Evolutionary conservation across 2,113 vertebrate genomes (phyloP), one percentile per base, ranked within the genome.

Genomic region (Pyrgilauda ruficollis): DNA sequence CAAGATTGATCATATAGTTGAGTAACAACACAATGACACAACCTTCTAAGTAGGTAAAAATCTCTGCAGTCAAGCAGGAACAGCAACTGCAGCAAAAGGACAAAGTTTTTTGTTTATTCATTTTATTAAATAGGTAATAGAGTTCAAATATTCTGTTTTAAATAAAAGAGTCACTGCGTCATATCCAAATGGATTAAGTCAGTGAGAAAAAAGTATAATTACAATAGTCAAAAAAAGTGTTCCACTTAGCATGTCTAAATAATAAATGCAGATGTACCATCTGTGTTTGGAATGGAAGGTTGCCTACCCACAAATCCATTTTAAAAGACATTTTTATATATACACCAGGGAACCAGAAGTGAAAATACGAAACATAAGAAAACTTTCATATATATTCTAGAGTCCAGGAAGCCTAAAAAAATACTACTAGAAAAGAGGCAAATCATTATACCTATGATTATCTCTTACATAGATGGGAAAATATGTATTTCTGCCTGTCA

Each of bases 261-360:
- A 91, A 84, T 87, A 96, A 89, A 92, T 89, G 78, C 68, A 81
- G 87, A 85, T 96, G 64, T 94, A 70, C 47, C 43, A 72, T 76
- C 62, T 92, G 75, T 93, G 61, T 90, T 93, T 89, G 56, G 41
- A 87, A 85, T 84, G 70, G 87, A 95, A 88, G 55, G n/a, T 31
- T 94, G 77, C 64, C 84, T 91, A 73, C 68, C 61, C 77, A 82
- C 64, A 87, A 91, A 92, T 75, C 44, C 69, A 66, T 93, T 92
- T 90, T 37, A 84, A 93, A 87, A 63, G 31, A 30, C 44, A 49
- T 81, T 93, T 96, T 94, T 84, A 77, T 93, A 37, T 94, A 93
- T 53, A 76, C 49, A 78, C 37, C 10, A 74, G 24, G 26, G 37
- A 92, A 78, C 7, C 22, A 70, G 58, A 90, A 93, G 62, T 68